Conservation (phyloP, 2,888 invertebrate genomes). For the Antheraea assamensis region DNA sequence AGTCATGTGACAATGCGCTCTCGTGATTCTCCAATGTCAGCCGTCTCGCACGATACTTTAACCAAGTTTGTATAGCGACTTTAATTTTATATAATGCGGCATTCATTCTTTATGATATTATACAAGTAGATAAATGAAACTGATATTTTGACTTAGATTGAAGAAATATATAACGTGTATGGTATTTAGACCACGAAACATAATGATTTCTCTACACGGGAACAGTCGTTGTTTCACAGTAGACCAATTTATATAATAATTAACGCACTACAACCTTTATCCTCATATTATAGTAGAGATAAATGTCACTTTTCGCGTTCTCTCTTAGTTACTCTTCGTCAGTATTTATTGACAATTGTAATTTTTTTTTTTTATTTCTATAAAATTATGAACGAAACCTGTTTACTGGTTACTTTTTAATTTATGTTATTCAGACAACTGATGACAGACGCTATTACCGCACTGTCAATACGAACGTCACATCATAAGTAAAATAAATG, state of each 20-base stretch:
- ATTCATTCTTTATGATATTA: not conserved
- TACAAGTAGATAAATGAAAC: not conserved
- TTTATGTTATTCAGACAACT: not conserved
- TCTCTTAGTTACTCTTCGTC: not conserved
- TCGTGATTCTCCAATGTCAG: slow-evolving; percentile 4
- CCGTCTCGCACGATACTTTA: not conserved
- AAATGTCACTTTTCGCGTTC: not conserved
- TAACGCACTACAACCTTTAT: not conserved
- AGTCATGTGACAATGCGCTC: slow-evolving; percentile 9
- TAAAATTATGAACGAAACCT: not conserved
- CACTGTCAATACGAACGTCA: not conserved
- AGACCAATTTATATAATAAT: not conserved
- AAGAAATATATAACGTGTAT: not conserved
- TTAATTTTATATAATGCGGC: not conserved
- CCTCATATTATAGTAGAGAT: not conserved
- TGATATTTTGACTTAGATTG: not conserved
- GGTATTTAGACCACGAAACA: no score
- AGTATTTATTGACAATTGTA: not conserved
- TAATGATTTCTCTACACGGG: no score
- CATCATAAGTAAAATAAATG: not conserved
- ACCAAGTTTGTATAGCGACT: not conserved
- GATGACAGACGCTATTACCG: not conserved
- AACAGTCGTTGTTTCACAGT: not conserved
- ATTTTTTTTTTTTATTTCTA: not conserved
- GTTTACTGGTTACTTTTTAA: not conserved